Conservation (phyloP, 2,797 vertebrate genomes). For the Sebastes minor region DNA sequence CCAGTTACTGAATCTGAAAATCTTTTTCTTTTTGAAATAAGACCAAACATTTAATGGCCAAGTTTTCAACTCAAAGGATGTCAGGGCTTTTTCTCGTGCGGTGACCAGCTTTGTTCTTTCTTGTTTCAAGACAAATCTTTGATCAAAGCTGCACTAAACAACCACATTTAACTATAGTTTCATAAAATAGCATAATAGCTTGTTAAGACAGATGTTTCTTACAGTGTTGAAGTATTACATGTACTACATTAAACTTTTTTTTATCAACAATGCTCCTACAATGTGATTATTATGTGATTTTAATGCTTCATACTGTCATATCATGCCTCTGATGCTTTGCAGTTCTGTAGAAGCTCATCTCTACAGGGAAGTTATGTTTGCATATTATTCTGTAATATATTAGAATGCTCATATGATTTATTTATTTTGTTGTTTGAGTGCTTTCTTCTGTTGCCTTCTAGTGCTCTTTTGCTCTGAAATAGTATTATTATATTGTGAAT, state of each 20-base stretch:
- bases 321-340: neutral
- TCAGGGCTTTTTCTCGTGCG: no score
- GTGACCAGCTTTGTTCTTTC: neutral
- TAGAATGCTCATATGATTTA: no score
- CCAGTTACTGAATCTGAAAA: neutral
- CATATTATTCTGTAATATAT: neutral
- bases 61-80: no score
- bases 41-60: neutral
- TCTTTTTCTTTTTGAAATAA: neutral
- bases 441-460: neutral
- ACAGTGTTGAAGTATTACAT: neutral
- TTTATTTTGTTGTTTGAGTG: neutral
- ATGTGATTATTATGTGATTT: neutral
- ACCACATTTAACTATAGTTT: neutral
- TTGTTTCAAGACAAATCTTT: neutral
- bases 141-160: neutral
- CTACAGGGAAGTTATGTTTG: neutral
- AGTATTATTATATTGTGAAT: neutral
- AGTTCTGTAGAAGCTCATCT: neutral
- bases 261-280: neutral
- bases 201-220: neutral
- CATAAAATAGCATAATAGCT: neutral
- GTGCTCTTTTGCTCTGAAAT: neutral
- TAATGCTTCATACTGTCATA: neutral
- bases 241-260: neutral